These are phyloP conservation scores for Apodemia mormo DNA, from an alignment of 2,888 invertebrate species.

Conservation along the genomic window DNA sequence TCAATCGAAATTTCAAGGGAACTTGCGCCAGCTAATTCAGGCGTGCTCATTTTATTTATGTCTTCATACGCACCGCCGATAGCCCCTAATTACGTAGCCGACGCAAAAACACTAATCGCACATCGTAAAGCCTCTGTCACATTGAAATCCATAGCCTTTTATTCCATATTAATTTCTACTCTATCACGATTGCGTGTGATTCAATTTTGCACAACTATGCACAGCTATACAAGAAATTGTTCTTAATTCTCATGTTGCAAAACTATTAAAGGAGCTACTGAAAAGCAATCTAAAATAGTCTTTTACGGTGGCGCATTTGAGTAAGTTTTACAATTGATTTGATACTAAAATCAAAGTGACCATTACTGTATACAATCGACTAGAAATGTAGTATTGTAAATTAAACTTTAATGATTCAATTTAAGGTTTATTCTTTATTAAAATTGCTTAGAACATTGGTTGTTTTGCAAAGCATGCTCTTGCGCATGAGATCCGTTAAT, in stretches of 20 bases:
- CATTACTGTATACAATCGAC: constrained; percentile 27
- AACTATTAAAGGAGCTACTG: constrained; percentile 22
- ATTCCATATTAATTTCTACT: background rate
- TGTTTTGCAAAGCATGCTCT: constrained; percentile 43
- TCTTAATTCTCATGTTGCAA: constrained; percentile 23
- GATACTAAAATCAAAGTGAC: constrained; percentile 25
- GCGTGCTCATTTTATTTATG: constrained; percentile 75
- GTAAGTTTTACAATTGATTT: constrained; percentile 19
- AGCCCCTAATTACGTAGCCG: constrained; percentile 75
- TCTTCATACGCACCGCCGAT: constrained; percentile 80
- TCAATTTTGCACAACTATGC: background rate
- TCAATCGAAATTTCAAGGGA: constrained; percentile 66
- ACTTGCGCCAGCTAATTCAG: constrained; percentile 61
- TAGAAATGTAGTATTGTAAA: background rate
- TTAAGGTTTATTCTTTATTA: constrained; percentile 34
- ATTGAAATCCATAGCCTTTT: constrained; percentile 25
- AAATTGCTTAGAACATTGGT: constrained; percentile 40
- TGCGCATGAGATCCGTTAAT: constrained; percentile 72
- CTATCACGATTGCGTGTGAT: background rate
- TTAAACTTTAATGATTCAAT: constrained; percentile 1
- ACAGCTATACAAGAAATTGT: constrained; percentile 15
- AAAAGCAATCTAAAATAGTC: constrained; percentile 21
- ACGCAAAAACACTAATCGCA: constrained; percentile 79
- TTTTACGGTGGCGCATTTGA: constrained; percentile 17
- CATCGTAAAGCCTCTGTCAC: constrained; percentile 49